Percentiles rank a stretch among this genome's conserved stretches.
Conservation (phyloP, 2,797 vertebrate genomes). For the Danio jaintianensis region DNA sequence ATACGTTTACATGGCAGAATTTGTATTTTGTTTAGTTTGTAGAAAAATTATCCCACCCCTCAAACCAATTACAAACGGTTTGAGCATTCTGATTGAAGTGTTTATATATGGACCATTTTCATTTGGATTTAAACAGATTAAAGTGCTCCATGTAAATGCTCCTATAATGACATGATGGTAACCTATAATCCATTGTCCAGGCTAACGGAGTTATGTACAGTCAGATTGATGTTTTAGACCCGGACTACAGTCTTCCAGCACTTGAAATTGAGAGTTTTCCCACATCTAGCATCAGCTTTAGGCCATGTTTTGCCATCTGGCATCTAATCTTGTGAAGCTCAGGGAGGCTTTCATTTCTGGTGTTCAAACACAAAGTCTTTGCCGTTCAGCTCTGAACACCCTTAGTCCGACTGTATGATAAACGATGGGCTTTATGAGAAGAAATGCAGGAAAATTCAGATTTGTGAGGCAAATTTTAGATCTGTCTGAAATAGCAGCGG, state of each 20-base stretch:
- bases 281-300: neutral
- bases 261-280: neutral
- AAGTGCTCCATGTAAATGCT: too few species aligned
- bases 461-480: neutral
- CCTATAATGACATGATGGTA: neutral
- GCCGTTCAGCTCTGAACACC: neutral
- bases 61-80: too few species aligned
- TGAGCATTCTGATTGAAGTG: too few species aligned
- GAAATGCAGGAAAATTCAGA: neutral
- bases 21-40: too few species aligned
- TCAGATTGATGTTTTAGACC: neutral
- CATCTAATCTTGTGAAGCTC: conserved; percentile 24
- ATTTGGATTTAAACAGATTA: too few species aligned
- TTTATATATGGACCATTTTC: too few species aligned
- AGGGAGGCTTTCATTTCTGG: conserved; percentile 7
- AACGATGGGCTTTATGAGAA: neutral
- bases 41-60: too few species aligned
- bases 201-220: neutral
- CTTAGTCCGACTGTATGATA: neutral
- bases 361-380: conserved; percentile 4
- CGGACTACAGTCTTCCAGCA: neutral
- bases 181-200: neutral
- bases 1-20: too few species aligned
- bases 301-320: conserved; percentile 26
- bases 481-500: neutral